phyloP scores from a whole-genome alignment of 2,888 invertebrate species.

The Ptilodon capucinus region DNA sequence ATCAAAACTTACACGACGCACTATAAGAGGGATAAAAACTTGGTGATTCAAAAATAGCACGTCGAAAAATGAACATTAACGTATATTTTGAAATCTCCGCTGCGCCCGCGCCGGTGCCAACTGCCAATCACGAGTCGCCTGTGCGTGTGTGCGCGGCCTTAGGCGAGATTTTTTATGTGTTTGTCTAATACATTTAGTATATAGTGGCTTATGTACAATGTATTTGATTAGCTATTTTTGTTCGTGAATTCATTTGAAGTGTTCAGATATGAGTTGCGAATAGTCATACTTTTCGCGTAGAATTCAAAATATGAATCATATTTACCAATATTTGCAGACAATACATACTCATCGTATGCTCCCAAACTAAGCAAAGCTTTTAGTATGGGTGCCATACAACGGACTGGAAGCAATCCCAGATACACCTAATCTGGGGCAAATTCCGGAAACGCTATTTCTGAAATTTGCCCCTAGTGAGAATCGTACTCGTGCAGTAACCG shows the following conservation, averaged over 20 bases:
- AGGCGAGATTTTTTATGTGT: conserved; percentile 30
- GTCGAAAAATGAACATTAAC: conserved; percentile 72
- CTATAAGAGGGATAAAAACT: conserved; percentile 68
- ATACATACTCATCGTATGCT: too few relatives aligned
- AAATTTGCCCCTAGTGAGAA: too few relatives aligned
- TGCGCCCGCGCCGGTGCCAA: conserved; percentile 26
- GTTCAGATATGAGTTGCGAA: background rate
- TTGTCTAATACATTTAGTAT: conserved; percentile 28
- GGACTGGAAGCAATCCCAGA: too few relatives aligned
- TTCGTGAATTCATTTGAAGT: background rate
- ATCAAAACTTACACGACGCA: conserved; percentile 48
- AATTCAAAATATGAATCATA: too few relatives aligned
- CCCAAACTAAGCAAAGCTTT: too few relatives aligned
- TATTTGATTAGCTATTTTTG: conserved; percentile 3
- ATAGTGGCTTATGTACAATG: conserved; percentile 14
- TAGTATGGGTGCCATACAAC: too few relatives aligned
- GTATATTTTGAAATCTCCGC: conserved; percentile 52
- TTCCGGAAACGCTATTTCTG: too few relatives aligned
- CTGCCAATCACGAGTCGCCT: conserved; percentile 49
- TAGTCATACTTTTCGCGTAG: background rate
- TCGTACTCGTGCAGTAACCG: too few relatives aligned
- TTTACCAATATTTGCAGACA: too few relatives aligned
- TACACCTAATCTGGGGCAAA: too few relatives aligned
- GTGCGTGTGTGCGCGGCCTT: conserved; percentile 45
- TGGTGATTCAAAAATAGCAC: conserved; percentile 74